Evolutionary conservation across 2,888 invertebrate species (phyloP).

Genomic region (Nymphalis urticae): DNA sequence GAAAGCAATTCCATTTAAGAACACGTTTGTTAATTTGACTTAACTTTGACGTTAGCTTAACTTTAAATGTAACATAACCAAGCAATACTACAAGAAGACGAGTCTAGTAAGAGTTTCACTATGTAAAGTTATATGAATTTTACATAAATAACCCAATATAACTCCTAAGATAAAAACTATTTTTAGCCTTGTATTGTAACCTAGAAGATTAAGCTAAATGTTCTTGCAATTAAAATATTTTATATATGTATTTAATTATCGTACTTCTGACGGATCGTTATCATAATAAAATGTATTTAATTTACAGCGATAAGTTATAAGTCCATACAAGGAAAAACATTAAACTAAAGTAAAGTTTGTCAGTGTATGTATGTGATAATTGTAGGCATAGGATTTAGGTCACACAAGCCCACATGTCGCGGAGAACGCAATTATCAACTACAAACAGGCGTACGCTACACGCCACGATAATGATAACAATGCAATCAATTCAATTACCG

Average conservation of each 20-base stretch:
- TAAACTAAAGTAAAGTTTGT: slow-evolving; percentile 17
- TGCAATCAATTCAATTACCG: slow-evolving; percentile 10
- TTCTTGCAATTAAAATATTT: too few relatives aligned
- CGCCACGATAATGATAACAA: slow-evolving; percentile 8
- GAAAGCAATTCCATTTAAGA: neutral
- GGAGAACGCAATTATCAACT: slow-evolving; percentile 16
- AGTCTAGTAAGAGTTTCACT: too few relatives aligned
- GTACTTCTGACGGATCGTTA: too few relatives aligned
- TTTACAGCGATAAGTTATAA: slow-evolving; percentile 10
- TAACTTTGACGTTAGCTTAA: neutral
- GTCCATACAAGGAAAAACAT: slow-evolving; percentile 16
- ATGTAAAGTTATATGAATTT: too few relatives aligned
- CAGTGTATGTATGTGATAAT: slow-evolving; percentile 15
- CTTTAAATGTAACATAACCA: neutral
- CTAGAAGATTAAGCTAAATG: too few relatives aligned
- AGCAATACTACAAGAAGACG: neutral
- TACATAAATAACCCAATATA: too few relatives aligned
- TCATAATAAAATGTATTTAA: neutral
- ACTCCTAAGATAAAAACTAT: too few relatives aligned
- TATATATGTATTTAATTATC: too few relatives aligned
- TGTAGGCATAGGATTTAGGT: slow-evolving; percentile 29
- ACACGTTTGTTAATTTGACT: slow-evolving; percentile 6
- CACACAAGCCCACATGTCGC: slow-evolving; percentile 27
- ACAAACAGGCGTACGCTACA: slow-evolving; percentile 2
- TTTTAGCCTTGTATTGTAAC: too few relatives aligned